Evolutionary conservation across 2,888 invertebrate species (phyloP), one percentile per base, ranked within the genome.

Genomic region (Tetramorium bicarinatum): DNA sequence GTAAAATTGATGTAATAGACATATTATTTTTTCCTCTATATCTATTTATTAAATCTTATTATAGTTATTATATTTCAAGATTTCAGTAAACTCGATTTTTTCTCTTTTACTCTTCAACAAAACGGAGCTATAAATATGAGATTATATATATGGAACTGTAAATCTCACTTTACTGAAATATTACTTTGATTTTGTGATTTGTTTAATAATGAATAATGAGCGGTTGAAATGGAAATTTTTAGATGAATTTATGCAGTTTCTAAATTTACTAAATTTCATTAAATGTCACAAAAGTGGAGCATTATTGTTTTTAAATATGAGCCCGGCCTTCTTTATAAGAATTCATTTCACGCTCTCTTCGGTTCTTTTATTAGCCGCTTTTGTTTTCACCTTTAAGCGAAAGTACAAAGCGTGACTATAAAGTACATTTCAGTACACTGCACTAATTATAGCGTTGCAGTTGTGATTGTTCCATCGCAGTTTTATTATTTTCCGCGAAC

Each of bases 221-320:
- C 69, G 81, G 85, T 44, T 56, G 75, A 86, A 80, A 86, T 88
- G 61, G 6, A 38, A 88, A 88, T 87, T 89, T 87, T 82, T 75
- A 56, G 62, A 83, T 54, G 49, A 79, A 82, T 77, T 56, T 38
- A 74, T 52, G 21, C 47, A 21, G 54, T n/a, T 54, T 44, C 61
- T 7, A 38, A 81, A 80, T 82, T 82, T 82, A 64, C 49, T 83
- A 7, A 41, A 84, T 83, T 81, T 81, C 83, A 71, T 54, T 75
- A 81, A 89, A 88, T 86, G 87, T 86, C 84, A 87, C 87, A 83
- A 85, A 87, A 87, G 77, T 74, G 62, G 47, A 61, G 74, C 82
- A 84, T 86, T 85, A 87, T 85, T 87, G 82, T 85, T 85, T 29
- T 87, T 82, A 76, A 85, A 86, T 87, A 83, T 79, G 76, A 72